Evolutionary conservation across 2,888 invertebrate species (phyloP).

Genomic region (Latrodectus hesperus): DNA sequence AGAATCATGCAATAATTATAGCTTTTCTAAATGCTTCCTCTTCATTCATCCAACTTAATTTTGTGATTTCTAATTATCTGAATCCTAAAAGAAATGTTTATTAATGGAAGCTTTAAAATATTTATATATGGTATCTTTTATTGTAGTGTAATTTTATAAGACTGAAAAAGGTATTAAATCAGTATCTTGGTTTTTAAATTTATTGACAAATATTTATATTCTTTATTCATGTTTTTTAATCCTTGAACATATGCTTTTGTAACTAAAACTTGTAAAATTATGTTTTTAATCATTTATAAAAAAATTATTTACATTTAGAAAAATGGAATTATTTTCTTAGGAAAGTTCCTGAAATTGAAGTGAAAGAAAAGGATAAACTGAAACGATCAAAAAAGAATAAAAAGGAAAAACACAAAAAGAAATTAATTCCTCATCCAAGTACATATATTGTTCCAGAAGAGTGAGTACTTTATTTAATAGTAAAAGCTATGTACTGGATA

Average conservation of each 20-base stretch:
- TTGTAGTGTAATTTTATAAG: too few relatives aligned
- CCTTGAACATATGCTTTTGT: not conserved
- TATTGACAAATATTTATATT: not conserved
- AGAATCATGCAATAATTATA: too few relatives aligned
- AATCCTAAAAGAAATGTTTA: too few relatives aligned
- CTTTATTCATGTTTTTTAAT: not conserved
- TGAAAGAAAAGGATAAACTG: constrained; percentile 7
- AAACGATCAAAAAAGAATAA: constrained; percentile 3
- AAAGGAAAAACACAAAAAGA: constrained; percentile 1
- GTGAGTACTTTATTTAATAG: not conserved
- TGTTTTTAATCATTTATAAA: not conserved
- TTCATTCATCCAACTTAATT: too few relatives aligned
- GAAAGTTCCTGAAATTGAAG: constrained; percentile 2
- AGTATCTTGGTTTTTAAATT: not conserved
- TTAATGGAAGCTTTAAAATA: too few relatives aligned
- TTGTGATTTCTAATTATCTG: too few relatives aligned
- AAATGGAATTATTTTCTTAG: not conserved
- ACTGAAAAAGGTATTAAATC: not conserved
- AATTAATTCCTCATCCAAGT: not conserved
- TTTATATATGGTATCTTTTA: too few relatives aligned
- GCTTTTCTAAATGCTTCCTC: too few relatives aligned
- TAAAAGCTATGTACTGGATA: not conserved
- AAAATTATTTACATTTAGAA: not conserved
- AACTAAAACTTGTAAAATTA: not conserved
- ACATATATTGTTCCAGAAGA: constrained; percentile 13